Conservation (phyloP, 2,888 invertebrate genomes). For the Teleiodes luculella region DNA sequence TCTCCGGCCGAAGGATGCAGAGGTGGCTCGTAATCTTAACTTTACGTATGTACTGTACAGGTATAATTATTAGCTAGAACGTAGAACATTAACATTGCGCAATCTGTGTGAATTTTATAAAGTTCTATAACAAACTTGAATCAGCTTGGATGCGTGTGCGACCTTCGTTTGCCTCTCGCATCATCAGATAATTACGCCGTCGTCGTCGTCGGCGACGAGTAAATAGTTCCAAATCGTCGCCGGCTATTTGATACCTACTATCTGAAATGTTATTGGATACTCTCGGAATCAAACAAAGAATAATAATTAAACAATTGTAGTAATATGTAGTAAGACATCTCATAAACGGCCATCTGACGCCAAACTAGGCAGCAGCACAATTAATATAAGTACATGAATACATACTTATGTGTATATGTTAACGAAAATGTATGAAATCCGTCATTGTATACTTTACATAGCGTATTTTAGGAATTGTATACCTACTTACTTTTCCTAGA, state of each 20-base stretch:
- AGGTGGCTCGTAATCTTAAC: slow-evolving; percentile 5
- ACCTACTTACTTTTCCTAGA: no score
- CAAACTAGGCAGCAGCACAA: no score
- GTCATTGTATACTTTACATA: no score
- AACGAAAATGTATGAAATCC: no score
- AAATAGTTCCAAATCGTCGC: no score
- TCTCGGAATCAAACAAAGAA: no score
- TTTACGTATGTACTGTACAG: slow-evolving; percentile 13
- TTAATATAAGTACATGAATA: no score
- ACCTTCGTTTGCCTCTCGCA: slow-evolving; percentile 27
- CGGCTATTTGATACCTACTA: not conserved
- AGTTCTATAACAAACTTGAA: slow-evolving; percentile 16
- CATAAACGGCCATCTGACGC: no score
- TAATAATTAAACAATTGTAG: no score
- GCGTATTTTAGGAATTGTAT: no score
- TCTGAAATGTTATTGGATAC: not conserved
- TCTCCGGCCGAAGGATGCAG: slow-evolving; percentile 5
- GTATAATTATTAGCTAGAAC: slow-evolving; percentile 18
- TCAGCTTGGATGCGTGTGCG: slow-evolving; percentile 18
- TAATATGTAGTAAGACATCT: no score
- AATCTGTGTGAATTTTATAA: slow-evolving; percentile 23
- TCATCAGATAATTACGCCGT: not conserved
- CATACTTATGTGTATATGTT: no score
- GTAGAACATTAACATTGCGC: slow-evolving; percentile 19
- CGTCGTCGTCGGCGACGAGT: not conserved